These are phyloP conservation scores for Laterallus jamaicensis DNA, from an alignment of 2,113 vertebrate genomes.

Conservation along the genomic window DNA sequence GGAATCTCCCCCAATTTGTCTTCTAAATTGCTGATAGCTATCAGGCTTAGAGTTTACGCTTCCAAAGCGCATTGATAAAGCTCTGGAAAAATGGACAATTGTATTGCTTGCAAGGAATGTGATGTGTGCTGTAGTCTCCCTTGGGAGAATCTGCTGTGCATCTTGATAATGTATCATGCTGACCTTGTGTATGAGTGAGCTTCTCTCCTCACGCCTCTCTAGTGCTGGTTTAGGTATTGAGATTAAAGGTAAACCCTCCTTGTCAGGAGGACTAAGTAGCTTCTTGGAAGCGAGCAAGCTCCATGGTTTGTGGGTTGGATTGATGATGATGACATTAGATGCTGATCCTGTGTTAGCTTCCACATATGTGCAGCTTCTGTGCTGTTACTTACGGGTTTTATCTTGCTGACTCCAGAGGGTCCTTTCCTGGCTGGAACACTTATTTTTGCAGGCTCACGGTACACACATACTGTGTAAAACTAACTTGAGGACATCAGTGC, in stretches of 20 bases:
- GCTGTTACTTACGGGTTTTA: neutral
- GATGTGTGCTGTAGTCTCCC: fast-evolving
- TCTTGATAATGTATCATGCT: fast-evolving
- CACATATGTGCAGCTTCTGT: neutral
- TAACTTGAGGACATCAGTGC: fast-evolving
- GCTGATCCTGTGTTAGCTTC: neutral
- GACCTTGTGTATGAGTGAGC: fast-evolving
- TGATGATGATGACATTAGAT: neutral
- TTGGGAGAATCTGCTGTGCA: neutral
- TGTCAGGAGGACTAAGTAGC: neutral
- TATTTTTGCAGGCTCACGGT: neutral
- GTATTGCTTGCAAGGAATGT: neutral
- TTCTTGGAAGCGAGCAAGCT: neutral
- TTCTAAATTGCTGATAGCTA: neutral
- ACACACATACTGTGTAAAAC: fast-evolving
- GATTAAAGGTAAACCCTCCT: neutral
- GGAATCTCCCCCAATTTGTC: neutral
- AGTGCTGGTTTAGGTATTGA: neutral
- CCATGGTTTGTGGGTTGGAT: neutral
- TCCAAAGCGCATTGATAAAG: neutral
- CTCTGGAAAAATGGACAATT: neutral
- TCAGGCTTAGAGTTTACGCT: neutral
- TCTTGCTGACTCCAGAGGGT: neutral
- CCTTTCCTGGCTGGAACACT: neutral
- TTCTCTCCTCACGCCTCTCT: neutral